These are phyloP conservation scores for Mergus octosetaceus DNA, from an alignment of 2,797 vertebrate species.

Conservation along the genomic window DNA sequence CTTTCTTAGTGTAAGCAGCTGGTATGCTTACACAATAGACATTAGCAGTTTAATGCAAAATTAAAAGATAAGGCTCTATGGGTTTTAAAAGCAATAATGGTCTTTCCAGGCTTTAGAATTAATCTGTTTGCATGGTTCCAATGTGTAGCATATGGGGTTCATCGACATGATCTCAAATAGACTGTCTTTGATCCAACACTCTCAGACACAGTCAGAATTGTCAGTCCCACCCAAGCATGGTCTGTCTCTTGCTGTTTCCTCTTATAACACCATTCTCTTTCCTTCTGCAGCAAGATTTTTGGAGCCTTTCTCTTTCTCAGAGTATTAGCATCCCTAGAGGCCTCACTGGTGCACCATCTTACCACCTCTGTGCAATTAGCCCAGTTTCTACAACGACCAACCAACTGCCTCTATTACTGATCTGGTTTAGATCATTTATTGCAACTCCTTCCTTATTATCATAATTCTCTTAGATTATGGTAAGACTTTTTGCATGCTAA, in stretches of 20 bases:
- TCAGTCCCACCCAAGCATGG: not conserved
- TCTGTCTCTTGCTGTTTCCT: not conserved
- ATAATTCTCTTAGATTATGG: not conserved
- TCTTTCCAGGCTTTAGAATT: conserved; percentile 27
- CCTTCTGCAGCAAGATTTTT: not conserved
- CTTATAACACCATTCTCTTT: not conserved
- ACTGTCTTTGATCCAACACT: not conserved
- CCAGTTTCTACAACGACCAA: not conserved
- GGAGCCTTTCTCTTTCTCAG: not conserved
- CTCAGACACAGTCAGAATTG: not conserved
- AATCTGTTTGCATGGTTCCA: not conserved
- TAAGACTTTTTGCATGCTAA: not conserved
- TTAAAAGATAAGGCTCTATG: conserved; percentile 12
- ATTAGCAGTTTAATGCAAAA: conserved; percentile 47
- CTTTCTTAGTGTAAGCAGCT: conserved; percentile 7
- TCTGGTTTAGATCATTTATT: not conserved
- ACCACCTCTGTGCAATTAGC: not conserved
- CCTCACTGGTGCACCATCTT: not conserved
- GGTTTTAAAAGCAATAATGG: not conserved
- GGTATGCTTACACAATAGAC: not conserved
- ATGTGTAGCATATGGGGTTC: not conserved
- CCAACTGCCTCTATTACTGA: rapidly evolving
- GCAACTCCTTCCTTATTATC: not conserved
- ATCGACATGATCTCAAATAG: not conserved
- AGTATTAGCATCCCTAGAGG: not conserved